These are phyloP conservation scores for Speoplatyrhinus poulsoni DNA, from an alignment of 2,113 vertebrate species.

Conservation along the genomic window DNA sequence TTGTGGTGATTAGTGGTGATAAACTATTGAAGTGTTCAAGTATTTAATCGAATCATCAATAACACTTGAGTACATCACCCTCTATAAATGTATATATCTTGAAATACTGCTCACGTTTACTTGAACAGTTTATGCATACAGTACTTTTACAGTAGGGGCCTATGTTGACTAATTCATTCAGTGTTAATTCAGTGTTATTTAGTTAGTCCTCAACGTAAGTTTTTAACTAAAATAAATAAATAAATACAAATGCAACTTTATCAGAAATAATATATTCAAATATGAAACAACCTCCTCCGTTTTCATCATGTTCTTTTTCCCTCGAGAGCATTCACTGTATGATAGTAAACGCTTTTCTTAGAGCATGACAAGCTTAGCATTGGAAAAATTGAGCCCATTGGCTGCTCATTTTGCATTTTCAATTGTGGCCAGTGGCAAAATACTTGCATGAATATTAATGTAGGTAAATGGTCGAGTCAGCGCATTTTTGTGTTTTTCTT, in stretches of 20 bases:
- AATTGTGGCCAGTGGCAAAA: constrained; percentile 66
- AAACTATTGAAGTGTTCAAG: too few relatives aligned
- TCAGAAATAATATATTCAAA: constrained; percentile 10
- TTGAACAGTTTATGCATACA: too few relatives aligned
- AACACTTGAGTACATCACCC: too few relatives aligned
- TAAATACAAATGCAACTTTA: neutral
- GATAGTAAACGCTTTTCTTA: constrained; percentile 33
- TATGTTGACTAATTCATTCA: too few relatives aligned
- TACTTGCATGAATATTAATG: constrained; percentile 65
- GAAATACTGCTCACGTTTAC: too few relatives aligned
- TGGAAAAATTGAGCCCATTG: constrained; percentile 20
- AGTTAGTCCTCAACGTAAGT: neutral
- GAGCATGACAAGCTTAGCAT: constrained; percentile 26
- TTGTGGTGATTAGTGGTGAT: too few relatives aligned
- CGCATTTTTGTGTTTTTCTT: constrained; percentile 46
- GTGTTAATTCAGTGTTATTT: too few relatives aligned
- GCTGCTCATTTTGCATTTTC: constrained; percentile 64
- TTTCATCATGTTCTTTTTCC: constrained; percentile 29
- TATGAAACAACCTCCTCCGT: constrained; percentile 11
- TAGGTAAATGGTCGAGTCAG: constrained; percentile 64
- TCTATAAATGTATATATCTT: too few relatives aligned
- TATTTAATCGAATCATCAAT: too few relatives aligned
- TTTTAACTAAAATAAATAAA: neutral
- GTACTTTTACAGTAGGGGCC: too few relatives aligned
- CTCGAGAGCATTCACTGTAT: constrained; percentile 29